Percentiles rank a stretch among this genome's conserved stretches.
phyloP scores from a whole-genome alignment of 2,113 vertebrate genomes.

The Calonectris borealis region DNA sequence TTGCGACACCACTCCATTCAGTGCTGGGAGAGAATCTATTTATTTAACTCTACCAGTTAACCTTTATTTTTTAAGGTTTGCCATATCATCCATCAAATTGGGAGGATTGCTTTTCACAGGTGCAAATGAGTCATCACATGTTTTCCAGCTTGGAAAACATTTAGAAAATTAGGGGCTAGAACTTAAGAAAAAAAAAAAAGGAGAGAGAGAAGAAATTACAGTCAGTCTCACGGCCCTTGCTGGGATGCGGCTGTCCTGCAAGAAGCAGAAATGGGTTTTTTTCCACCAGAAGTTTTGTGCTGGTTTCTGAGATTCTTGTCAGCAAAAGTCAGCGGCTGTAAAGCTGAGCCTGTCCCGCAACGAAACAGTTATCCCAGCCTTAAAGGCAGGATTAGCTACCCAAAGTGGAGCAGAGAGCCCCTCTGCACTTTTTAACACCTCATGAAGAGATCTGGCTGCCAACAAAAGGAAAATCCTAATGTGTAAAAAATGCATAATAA shows the following conservation, averaged over 20 bases:
- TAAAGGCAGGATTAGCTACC: slow-evolving; percentile 68
- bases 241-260: not conserved
- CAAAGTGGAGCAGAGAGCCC: slow-evolving; percentile 53
- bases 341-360: slow-evolving; percentile 20
- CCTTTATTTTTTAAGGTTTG: slow-evolving; percentile 52
- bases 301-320: slow-evolving; percentile 37
- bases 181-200: not conserved
- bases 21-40: slow-evolving; percentile 23
- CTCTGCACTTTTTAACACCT: slow-evolving; percentile 66
- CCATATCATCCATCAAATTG: slow-evolving; percentile 54
- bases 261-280: not conserved
- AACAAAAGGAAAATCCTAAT: slow-evolving; percentile 71
- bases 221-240: not conserved
- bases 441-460: slow-evolving; percentile 60
- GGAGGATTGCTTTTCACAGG: slow-evolving; percentile 54
- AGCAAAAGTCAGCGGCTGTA: slow-evolving; percentile 16
- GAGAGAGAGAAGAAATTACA: not conserved
- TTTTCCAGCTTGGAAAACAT: slow-evolving; percentile 58
- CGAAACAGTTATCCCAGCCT: slow-evolving; percentile 62
- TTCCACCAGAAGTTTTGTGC: not conserved
- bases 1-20: not conserved
- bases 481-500: slow-evolving; percentile 73
- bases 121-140: slow-evolving; percentile 49
- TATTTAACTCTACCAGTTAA: slow-evolving; percentile 48
- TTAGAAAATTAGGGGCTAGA: slow-evolving; percentile 6